Conservation (phyloP, 2,888 invertebrate genomes). For the Acleris sparsana region DNA sequence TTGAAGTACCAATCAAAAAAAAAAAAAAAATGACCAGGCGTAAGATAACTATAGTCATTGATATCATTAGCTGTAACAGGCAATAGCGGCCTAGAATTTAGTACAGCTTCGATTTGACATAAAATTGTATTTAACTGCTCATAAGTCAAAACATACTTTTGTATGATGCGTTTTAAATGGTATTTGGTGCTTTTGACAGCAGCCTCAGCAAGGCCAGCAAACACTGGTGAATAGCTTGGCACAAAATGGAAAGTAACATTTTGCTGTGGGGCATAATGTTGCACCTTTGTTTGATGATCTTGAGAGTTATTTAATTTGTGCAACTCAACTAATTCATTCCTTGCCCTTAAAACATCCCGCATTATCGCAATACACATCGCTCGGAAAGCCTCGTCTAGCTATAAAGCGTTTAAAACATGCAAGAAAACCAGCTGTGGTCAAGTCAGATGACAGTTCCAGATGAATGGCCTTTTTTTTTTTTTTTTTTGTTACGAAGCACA, state of each 20-base stretch:
- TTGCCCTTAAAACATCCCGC: too few relatives aligned
- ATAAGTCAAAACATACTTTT: conserved; percentile 1
- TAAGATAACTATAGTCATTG: neutral
- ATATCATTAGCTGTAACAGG: neutral
- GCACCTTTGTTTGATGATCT: conserved; percentile 8
- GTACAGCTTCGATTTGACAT: neutral
- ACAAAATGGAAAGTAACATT: conserved; percentile 16
- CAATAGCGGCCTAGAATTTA: neutral
- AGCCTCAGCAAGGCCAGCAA: conserved; percentile 15
- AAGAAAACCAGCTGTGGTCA: too few relatives aligned
- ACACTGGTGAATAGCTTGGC: conserved; percentile 16
- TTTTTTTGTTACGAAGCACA: too few relatives aligned
- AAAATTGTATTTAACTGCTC: neutral
- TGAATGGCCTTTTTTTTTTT: too few relatives aligned
- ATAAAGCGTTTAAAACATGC: too few relatives aligned
- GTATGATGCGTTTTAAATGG: too few relatives aligned
- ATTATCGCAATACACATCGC: too few relatives aligned
- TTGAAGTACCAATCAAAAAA: neutral
- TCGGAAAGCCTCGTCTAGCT: too few relatives aligned
- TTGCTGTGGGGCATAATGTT: neutral
- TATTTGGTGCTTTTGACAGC: conserved; percentile 19
- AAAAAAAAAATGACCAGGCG: neutral
- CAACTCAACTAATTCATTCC: conserved; percentile 9
- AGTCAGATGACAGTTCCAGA: too few relatives aligned
- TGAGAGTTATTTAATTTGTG: conserved; percentile 3